phyloP scores from a whole-genome alignment of 2,888 invertebrate species.

The Notodonta ziczac region DNA sequence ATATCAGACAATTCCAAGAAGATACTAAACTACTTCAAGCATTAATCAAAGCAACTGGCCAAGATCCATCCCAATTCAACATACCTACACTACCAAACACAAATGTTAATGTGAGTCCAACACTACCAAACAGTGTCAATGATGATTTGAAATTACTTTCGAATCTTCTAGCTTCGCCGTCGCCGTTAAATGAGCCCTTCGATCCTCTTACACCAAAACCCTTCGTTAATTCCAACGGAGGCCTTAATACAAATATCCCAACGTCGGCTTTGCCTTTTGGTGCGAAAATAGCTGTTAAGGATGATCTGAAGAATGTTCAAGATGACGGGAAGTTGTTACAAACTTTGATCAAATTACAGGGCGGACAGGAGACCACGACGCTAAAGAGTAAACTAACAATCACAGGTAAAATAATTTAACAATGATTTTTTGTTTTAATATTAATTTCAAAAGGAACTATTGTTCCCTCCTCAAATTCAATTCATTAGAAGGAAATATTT shows the following conservation, averaged over 20 bases:
- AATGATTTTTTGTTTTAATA: not conserved
- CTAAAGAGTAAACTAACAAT: slow-evolving; percentile 69
- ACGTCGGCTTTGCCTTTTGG: slow-evolving; percentile 63
- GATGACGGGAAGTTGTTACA: slow-evolving; percentile 77
- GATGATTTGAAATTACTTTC: slow-evolving; percentile 66
- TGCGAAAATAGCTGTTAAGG: slow-evolving; percentile 71
- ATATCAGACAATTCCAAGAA: slow-evolving; percentile 78
- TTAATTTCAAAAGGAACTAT: too few species aligned
- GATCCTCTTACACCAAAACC: slow-evolving; percentile 64
- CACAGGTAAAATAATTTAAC: slow-evolving; percentile 60
- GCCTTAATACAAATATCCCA: slow-evolving; percentile 47
- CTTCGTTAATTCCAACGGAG: slow-evolving; percentile 37
- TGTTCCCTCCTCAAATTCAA: too few species aligned
- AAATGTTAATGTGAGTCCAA: slow-evolving; percentile 65
- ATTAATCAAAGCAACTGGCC: slow-evolving; percentile 74
- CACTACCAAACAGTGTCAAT: slow-evolving; percentile 45
- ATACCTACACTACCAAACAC: slow-evolving; percentile 67
- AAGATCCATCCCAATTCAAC: slow-evolving; percentile 77
- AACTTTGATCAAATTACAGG: slow-evolving; percentile 79
- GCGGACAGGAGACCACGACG: slow-evolving; percentile 73
- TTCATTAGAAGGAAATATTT: too few species aligned
- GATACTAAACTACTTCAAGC: slow-evolving; percentile 78
- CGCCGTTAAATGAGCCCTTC: slow-evolving; percentile 68
- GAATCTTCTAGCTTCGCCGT: slow-evolving; percentile 68
- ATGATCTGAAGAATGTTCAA: slow-evolving; percentile 67